These are phyloP conservation scores for Pomatorhinus ruficollis DNA, from an alignment of 2,113 vertebrate genomes.

Conservation along the genomic window DNA sequence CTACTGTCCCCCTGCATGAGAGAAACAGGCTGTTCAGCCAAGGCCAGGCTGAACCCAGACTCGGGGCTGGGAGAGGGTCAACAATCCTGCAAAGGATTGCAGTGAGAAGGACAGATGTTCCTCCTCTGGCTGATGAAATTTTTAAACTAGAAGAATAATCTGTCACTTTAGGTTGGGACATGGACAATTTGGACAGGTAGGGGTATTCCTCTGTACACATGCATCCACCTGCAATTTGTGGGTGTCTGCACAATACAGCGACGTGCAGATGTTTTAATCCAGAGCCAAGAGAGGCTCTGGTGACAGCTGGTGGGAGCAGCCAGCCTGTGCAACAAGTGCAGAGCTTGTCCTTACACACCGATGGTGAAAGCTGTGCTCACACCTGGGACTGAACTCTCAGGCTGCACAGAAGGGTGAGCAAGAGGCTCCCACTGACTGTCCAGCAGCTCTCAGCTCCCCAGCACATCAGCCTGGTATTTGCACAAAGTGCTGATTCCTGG, in stretches of 20 bases:
- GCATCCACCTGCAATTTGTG: background rate
- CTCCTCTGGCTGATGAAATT: background rate
- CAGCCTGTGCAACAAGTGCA: rapidly evolving
- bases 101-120: background rate
- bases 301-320: background rate
- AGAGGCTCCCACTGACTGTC: background rate
- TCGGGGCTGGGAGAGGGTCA: background rate
- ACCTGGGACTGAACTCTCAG: background rate
- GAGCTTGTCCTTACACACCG: background rate
- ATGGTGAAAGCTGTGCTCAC: background rate
- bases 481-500: background rate
- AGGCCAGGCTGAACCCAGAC: background rate
- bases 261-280: background rate
- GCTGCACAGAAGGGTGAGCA: background rate
- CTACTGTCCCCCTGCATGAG: background rate
- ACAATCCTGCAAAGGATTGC: background rate
- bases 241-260: background rate
- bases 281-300: background rate
- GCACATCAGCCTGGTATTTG: background rate
- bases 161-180: background rate
- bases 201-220: background rate
- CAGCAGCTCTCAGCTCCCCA: background rate
- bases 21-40: background rate
- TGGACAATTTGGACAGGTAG: background rate
- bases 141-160: background rate